Evolutionary conservation across 1,140 invertebrate genomes (phyloP).

Genomic region (Oryctes rhinoceros): DNA sequence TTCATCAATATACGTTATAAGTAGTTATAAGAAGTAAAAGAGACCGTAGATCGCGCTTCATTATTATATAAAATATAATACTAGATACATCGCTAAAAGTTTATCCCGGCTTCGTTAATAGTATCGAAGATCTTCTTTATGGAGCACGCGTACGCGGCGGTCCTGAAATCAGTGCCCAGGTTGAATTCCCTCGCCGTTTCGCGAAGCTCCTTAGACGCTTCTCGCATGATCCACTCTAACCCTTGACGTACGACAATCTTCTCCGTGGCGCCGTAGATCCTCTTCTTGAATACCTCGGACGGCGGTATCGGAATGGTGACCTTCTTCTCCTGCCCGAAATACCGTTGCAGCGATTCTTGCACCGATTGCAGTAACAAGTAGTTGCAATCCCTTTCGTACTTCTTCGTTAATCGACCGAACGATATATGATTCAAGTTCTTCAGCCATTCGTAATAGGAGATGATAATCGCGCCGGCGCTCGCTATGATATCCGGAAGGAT

Average conservation of each 20-base stretch:
- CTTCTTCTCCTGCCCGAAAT: conserved; percentile 77
- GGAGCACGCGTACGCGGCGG: conserved; percentile 97
- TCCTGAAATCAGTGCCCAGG: conserved; percentile 95
- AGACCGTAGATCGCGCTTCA: no score
- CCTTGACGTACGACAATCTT: conserved; percentile 99
- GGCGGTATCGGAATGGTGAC: conserved; percentile 89
- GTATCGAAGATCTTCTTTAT: conserved; percentile 99
- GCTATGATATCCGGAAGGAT: conserved; percentile 97
- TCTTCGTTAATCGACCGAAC: conserved; percentile 98
- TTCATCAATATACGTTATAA: no score
- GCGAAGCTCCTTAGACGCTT: conserved; percentile 94
- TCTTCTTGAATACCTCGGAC: conserved; percentile 92
- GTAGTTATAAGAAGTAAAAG: no score
- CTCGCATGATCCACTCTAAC: conserved; percentile 98
- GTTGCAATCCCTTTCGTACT: conserved; percentile 99
- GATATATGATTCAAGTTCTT: conserved; percentile 99
- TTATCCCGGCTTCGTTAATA: conserved; percentile 96
- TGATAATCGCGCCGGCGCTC: conserved; percentile 99
- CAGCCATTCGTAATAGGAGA: conserved; percentile 99
- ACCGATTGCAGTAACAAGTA: conserved; percentile 94
- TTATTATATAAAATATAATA: no score
- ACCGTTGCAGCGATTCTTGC: conserved; percentile 95
- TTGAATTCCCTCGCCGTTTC: conserved; percentile 97
- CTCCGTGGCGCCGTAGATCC: conserved; percentile 94
- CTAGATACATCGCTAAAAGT: not conserved